phyloP scores from a whole-genome alignment of 2,113 vertebrate species.

The Pterophyllum scalare region DNA sequence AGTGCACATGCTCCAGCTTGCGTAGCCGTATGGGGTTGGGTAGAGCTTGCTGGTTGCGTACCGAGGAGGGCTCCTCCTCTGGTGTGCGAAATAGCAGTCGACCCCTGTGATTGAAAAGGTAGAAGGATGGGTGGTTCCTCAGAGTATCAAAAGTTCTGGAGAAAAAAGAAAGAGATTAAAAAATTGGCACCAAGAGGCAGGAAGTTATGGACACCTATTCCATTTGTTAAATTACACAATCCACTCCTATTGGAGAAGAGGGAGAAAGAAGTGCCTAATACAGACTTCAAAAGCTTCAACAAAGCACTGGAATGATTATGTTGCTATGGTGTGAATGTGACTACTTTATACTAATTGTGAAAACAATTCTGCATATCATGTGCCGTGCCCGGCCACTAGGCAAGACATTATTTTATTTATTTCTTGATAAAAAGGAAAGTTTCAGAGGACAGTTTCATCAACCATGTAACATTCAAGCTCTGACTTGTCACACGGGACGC shows the following conservation, averaged over 20 bases:
- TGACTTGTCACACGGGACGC: not conserved
- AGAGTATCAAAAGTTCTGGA: slow-evolving; percentile 95
- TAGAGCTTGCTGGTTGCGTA: slow-evolving; percentile 86
- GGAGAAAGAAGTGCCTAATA: not conserved
- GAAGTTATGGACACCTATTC: not conserved
- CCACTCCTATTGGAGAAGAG: not conserved
- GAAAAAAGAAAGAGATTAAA: not conserved
- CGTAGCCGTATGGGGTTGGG: slow-evolving; percentile 91
- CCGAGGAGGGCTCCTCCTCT: slow-evolving; percentile 85
- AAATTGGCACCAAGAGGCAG: not conserved
- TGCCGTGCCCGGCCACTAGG: not conserved
- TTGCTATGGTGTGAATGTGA: not conserved
- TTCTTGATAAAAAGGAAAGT: not conserved
- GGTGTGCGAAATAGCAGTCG: slow-evolving; percentile 89
- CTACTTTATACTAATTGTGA: not conserved
- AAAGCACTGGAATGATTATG: not conserved
- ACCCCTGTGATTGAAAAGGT: slow-evolving; percentile 97
- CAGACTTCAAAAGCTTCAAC: not conserved
- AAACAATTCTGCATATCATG: too few relatives aligned
- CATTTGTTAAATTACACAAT: not conserved
- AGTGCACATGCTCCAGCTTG: slow-evolving; percentile 94
- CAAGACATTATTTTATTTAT: not conserved
- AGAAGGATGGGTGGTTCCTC: slow-evolving; percentile 98
- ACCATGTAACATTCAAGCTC: not conserved
- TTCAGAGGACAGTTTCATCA: not conserved